Conservation (phyloP, 2,113 vertebrate species). For the Muntiacus reevesi region DNA sequence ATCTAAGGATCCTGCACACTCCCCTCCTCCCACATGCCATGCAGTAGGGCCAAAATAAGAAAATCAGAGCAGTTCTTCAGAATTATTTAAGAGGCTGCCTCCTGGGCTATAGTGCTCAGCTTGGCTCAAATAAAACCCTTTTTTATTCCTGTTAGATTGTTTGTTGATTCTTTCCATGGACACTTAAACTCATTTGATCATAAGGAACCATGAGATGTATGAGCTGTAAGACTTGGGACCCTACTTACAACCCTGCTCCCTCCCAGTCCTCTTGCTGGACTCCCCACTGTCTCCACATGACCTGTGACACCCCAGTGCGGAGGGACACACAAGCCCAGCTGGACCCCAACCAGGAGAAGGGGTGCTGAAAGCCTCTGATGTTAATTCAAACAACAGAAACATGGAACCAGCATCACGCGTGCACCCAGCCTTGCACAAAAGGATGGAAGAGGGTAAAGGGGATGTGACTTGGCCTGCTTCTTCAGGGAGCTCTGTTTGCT, state of each 20-base stretch:
- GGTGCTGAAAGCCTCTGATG: neutral
- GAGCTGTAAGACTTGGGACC: neutral
- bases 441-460: neutral
- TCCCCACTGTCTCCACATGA: neutral
- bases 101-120: no score
- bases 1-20: no score
- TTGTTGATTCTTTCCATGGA: no score
- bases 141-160: no score
- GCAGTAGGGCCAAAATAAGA: no score
- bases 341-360: neutral
- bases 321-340: neutral
- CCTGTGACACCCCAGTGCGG: neutral
- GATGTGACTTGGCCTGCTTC: neutral
- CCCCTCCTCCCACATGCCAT: accelerated
- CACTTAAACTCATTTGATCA: no score
- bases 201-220: accelerated
- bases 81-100: no score
- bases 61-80: no score
- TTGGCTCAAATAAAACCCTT: no score
- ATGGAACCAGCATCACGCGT: accelerated
- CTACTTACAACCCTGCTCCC: neutral
- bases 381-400: neutral
- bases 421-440: neutral
- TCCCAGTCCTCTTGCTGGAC: neutral
- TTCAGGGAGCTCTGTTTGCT: neutral